These are phyloP conservation scores for Suillia variegata DNA, from an alignment of 2,888 invertebrate genomes.

Conservation along the genomic window DNA sequence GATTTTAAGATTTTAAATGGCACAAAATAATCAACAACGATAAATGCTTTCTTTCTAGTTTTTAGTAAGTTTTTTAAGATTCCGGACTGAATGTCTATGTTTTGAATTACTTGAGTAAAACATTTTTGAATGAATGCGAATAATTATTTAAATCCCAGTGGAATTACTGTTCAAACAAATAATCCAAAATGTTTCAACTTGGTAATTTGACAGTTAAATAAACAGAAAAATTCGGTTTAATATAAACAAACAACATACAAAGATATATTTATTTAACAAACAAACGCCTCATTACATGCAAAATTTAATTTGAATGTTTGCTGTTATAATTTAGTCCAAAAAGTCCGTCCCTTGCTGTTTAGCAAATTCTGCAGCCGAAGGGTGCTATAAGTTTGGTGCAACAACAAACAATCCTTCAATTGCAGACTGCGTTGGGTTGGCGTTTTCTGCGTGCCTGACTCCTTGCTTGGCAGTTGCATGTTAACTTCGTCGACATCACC, in stretches of 20 bases:
- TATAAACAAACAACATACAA: too few species aligned
- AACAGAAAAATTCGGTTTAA: conserved; percentile 18
- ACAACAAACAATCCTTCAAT: conserved; percentile 10
- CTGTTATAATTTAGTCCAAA: conserved; percentile 42
- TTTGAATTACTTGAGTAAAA: too few species aligned
- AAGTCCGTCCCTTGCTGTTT: not conserved
- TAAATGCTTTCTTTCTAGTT: too few species aligned
- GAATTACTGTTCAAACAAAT: not conserved
- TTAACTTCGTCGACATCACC: not conserved
- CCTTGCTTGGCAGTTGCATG: not conserved
- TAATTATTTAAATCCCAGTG: not conserved
- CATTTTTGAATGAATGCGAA: not conserved
- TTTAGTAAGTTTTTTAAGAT: too few species aligned
- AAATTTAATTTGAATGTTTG: conserved; percentile 59
- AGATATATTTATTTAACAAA: too few species aligned
- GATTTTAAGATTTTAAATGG: not conserved
- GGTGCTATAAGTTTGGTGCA: conserved; percentile 6
- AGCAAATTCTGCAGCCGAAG: conserved; percentile 19
- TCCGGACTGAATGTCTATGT: too few species aligned
- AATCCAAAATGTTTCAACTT: not conserved
- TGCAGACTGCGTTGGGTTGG: not conserved
- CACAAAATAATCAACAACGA: not conserved
- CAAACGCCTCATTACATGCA: conserved; percentile 56
- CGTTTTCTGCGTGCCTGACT: not conserved
- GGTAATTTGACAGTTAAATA: conserved; percentile 1